phyloP scores from a whole-genome alignment of 2,113 vertebrate species.

The Brachyhypopomus gauderio region DNA sequence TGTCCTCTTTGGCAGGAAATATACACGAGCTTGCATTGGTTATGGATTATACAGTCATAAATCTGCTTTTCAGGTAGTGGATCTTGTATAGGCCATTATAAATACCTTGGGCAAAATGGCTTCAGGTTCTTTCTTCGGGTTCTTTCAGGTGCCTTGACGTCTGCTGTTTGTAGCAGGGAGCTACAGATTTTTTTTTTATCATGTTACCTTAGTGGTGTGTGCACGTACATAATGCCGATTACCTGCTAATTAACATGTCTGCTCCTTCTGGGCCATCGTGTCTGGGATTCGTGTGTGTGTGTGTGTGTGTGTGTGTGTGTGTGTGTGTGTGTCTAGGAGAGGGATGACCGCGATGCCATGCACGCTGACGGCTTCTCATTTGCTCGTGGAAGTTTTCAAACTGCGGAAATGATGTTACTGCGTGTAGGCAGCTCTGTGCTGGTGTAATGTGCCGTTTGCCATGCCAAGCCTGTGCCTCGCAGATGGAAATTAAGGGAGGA shows the following conservation, averaged over 20 bases:
- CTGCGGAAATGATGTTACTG: constrained; percentile 79
- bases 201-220: constrained; percentile 8
- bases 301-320: constrained; percentile 22
- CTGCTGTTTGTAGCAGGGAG: neutral
- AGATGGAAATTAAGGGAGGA: constrained; percentile 81
- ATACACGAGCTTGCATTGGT: constrained; percentile 65
- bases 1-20: constrained; percentile 67
- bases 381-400: constrained; percentile 80
- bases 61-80: constrained; percentile 60
- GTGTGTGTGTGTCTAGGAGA: constrained; percentile 41
- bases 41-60: constrained; percentile 71
- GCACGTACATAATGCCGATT: constrained; percentile 22
- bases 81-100: neutral
- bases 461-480: constrained; percentile 77
- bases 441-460: constrained; percentile 81
- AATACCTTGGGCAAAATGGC: neutral
- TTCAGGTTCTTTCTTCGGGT: constrained; percentile 10
- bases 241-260: constrained; percentile 45
- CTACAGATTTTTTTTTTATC: neutral
- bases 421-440: constrained; percentile 72
- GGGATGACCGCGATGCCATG: constrained; percentile 65
- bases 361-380: constrained; percentile 66
- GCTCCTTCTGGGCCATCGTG: neutral
- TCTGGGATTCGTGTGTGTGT: constrained; percentile 26
- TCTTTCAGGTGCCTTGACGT: neutral